phyloP scores from a whole-genome alignment of 2,888 invertebrate species.

The Epirrita christyi region DNA sequence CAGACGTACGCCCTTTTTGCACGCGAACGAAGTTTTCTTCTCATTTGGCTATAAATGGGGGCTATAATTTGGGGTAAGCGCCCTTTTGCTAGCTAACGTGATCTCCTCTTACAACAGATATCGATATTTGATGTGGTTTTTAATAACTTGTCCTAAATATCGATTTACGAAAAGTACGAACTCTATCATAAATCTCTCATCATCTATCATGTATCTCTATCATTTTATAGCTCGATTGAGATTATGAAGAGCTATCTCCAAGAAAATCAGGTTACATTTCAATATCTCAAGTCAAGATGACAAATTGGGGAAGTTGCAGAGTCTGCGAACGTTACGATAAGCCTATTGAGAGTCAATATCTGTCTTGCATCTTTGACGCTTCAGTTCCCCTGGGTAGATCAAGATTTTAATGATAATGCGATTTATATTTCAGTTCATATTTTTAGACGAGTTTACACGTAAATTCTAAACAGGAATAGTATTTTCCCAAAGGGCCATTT shows the following conservation, averaged over 20 bases:
- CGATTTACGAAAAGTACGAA: neutral
- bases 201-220: slow-evolving; percentile 6
- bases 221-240: too few relatives aligned
- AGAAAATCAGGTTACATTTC: slow-evolving; percentile 27
- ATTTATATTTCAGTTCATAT: neutral
- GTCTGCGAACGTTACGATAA: slow-evolving; percentile 26
- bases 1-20: too few relatives aligned
- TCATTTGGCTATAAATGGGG: too few relatives aligned
- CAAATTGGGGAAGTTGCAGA: slow-evolving; percentile 30
- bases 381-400: slow-evolving; percentile 10
- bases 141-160: neutral
- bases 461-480: too few relatives aligned
- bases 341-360: slow-evolving; percentile 13
- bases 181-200: slow-evolving; percentile 7
- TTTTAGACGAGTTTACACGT: too few relatives aligned
- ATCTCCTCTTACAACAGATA: too few relatives aligned
- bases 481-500: too few relatives aligned
- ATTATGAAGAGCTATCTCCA: slow-evolving; percentile 12
- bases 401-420: slow-evolving; percentile 10
- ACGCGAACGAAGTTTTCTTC: too few relatives aligned
- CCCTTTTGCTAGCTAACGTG: too few relatives aligned
- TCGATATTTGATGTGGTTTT: neutral
- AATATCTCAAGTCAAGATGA: slow-evolving; percentile 29
- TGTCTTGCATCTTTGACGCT: slow-evolving; percentile 6
- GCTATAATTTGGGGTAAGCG: too few relatives aligned